phyloP scores from a whole-genome alignment of 2,888 invertebrate species.

The Lasioglossum oenotherae region DNA sequence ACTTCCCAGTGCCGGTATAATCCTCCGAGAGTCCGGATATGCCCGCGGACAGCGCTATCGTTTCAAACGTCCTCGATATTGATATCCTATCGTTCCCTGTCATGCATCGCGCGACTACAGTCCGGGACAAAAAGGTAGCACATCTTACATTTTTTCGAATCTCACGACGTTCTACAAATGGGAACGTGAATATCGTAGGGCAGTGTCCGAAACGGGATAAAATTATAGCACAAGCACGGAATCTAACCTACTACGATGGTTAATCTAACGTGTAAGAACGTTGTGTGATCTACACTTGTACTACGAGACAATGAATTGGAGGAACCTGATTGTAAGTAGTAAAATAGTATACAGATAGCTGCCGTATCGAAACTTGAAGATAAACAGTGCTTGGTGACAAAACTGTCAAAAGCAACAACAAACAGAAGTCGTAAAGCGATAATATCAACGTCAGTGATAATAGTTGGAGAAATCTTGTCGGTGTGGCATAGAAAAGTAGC shows the following conservation, averaged over 20 bases:
- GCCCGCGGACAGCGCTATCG: conserved; percentile 64
- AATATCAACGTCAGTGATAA: too few species aligned
- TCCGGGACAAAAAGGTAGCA: not conserved
- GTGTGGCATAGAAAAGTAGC: too few species aligned
- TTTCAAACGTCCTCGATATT: not conserved
- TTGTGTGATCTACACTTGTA: not conserved
- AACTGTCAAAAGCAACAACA: not conserved
- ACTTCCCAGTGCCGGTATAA: conserved; percentile 79
- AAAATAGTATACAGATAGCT: not conserved
- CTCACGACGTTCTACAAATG: not conserved
- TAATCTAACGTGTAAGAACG: not conserved
- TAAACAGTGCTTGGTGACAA: not conserved
- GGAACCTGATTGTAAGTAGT: not conserved
- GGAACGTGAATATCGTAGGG: too few species aligned
- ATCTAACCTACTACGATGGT: not conserved
- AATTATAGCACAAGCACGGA: too few species aligned
- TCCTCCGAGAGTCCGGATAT: conserved; percentile 77
- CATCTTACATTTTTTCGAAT: not conserved
- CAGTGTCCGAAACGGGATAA: too few species aligned
- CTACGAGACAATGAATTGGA: not conserved
- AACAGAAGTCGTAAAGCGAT: not conserved
- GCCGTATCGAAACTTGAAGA: not conserved
- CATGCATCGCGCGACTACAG: not conserved
- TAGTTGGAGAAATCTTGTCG: too few species aligned
- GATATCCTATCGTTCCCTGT: not conserved